These are phyloP conservation scores for Cirrhinus mrigala DNA, from an alignment of 2,797 vertebrate genomes.

Conservation along the genomic window DNA sequence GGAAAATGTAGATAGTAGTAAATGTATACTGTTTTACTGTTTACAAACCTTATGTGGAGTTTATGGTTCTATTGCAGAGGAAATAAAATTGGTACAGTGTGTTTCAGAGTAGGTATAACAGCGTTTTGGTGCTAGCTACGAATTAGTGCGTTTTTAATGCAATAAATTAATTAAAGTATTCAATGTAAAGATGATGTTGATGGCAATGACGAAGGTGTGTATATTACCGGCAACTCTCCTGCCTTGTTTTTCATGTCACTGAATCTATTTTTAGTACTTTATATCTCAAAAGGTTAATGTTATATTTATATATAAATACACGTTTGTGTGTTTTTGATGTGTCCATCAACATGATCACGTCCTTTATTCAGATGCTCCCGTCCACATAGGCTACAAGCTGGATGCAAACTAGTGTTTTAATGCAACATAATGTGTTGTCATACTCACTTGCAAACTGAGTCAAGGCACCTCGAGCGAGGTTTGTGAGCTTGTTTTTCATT, in stretches of 20 bases:
- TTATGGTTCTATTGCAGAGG: not conserved
- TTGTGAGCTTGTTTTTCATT: conserved; percentile 42
- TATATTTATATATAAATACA: not conserved
- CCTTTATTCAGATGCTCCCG: not conserved
- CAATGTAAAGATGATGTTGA: not conserved
- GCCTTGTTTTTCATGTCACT: not conserved
- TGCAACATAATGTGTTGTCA: not conserved
- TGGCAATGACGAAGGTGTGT: not conserved
- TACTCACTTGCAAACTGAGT: conserved; percentile 19
- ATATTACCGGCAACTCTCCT: not conserved
- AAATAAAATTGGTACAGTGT: not conserved
- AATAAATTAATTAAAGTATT: not conserved
- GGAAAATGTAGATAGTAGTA: not conserved
- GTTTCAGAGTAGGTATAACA: not conserved
- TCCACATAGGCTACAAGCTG: not conserved
- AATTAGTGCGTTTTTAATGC: not conserved
- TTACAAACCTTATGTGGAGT: not conserved
- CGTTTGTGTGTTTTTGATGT: conserved; percentile 6
- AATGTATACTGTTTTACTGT: not conserved
- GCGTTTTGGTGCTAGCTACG: not conserved
- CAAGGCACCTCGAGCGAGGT: conserved; percentile 1
- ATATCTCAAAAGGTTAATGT: not conserved
- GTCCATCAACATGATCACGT: not conserved
- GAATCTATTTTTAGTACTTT: not conserved
- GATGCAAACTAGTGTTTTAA: not conserved